Conservation (phyloP, 2,888 invertebrate species). For the Eupithecia dodoneata region DNA sequence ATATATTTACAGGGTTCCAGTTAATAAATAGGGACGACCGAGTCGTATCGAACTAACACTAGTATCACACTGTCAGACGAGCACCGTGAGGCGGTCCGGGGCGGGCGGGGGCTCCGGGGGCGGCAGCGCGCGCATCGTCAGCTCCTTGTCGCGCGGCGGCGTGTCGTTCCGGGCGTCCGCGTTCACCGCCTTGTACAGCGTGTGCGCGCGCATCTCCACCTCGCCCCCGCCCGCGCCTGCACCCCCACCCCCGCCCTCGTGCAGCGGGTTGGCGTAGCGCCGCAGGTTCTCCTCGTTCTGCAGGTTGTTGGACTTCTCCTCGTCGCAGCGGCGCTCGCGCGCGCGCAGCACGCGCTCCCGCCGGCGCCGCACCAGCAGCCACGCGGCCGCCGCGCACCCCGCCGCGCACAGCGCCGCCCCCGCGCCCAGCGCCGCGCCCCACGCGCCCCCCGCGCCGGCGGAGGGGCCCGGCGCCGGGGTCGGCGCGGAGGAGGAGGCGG, state of each 20-base stretch:
- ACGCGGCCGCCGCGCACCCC: constrained; percentile 54
- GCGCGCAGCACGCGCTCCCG: constrained; percentile 79
- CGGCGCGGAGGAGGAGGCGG: constrained; percentile 64
- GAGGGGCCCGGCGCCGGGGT: constrained; percentile 49
- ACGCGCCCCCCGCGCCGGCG: constrained; percentile 42
- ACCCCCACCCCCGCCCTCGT: constrained; percentile 82
- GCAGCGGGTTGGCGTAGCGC: constrained; percentile 91
- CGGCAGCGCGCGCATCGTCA: constrained; percentile 88
- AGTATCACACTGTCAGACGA: constrained; percentile 69
- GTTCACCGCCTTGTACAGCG: constrained; percentile 93
- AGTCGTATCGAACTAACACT: constrained; percentile 47
- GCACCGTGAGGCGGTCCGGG: constrained; percentile 77
- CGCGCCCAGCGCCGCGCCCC: constrained; percentile 51
- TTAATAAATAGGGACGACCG: constrained; percentile 64
- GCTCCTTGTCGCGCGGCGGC: constrained; percentile 90
- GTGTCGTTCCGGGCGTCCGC: constrained; percentile 93
- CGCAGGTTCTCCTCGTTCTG: constrained; percentile 96
- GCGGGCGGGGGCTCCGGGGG: constrained; percentile 66
- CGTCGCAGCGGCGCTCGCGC: constrained; percentile 87
- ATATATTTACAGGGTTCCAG: constrained; percentile 68
- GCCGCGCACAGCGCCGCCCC: constrained; percentile 55
- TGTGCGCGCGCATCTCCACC: constrained; percentile 84
- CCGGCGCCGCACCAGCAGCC: constrained; percentile 53
- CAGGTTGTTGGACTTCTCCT: constrained; percentile 95
- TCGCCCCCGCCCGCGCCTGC: constrained; percentile 73